These are phyloP conservation scores for Corvus hawaiiensis DNA, from an alignment of 2,113 vertebrate genomes.

Conservation along the genomic window DNA sequence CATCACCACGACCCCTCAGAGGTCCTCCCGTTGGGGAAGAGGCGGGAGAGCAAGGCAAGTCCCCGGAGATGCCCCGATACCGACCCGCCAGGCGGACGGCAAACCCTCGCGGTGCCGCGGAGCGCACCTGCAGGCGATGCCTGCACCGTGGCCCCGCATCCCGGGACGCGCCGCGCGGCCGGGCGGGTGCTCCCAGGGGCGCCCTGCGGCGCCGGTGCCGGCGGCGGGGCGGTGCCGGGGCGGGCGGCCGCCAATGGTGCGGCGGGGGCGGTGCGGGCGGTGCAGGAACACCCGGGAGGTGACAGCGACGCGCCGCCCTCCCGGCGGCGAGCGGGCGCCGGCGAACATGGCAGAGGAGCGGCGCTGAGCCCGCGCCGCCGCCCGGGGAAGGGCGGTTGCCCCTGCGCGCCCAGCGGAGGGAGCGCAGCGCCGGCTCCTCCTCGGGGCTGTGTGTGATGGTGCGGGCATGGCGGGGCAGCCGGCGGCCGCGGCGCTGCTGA, in stretches of 20 bases:
- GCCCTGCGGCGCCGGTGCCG: not conserved
- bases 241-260: conserved; percentile 38
- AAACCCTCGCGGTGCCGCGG: too few species aligned
- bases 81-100: not conserved
- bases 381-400: not conserved
- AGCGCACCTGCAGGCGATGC: not conserved
- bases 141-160: not conserved
- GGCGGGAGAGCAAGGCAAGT: not conserved
- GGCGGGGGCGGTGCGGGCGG: conserved; percentile 39
- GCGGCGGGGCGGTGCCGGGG: not conserved
- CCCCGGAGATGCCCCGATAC: not conserved
- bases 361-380: not conserved
- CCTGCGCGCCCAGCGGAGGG: not conserved
- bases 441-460: conserved; percentile 22
- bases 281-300: conserved; percentile 52
- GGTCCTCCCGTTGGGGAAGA: too few species aligned
- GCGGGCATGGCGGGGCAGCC: conserved; percentile 48
- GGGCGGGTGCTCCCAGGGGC: not conserved
- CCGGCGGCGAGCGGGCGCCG: conserved; percentile 31
- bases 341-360: not conserved
- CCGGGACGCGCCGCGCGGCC: not conserved
- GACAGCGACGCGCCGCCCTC: conserved; percentile 62
- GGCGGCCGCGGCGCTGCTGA: not conserved
- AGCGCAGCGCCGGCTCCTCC: not conserved
- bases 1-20: not conserved